Base-by-base conservation (phyloP, 2,113 vertebrate genomes). In the Lethenteron camtschaticum region DNA sequence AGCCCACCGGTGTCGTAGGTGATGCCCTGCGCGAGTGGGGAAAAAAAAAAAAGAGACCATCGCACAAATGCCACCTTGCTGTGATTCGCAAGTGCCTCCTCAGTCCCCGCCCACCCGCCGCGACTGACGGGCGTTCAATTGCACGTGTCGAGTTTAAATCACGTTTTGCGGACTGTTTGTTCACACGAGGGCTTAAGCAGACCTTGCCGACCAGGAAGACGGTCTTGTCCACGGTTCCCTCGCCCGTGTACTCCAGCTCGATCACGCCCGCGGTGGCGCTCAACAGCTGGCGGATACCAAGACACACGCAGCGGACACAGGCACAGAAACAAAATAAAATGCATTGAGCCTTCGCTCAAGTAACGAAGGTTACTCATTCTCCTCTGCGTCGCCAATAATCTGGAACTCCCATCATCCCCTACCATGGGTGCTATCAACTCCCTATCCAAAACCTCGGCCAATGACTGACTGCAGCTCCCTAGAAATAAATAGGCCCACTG, bases 141-240 rank as follows among this genome's bases (percentile, higher is more conserved):
- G 59, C 13, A 18, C 13, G 1, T 3, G 59, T 63, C 7, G 59
- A 63, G 8, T 18, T 14, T 1, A 63, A 66, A 16, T 16, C n/a
- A 66, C 24, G 63, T 66, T 8, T 24, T 24, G n/a, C 10, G n/a
- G 20, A 16, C n/a, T 24, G 20, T 66, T 16, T 66, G 63, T 16
- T 66, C 10, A 20, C 63, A 66, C n/a, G 63, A n/a, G 10, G 20
- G 20, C n/a, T 66, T 56, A n/a, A 8, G 13, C 78, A 74, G 71
- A 85, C 84, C 81, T 85, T 85, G 72, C 84, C 84, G 66, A 85
- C 82, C 73, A 85, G 68, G 82, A 85, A 81, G 57, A 85, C 77
- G 0, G 84, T 85, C 68, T 78, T 78, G 13, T 77, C n/a, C 69
- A 81, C 68, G 0, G 78, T 78, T 63, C 80, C 84, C 55, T 82